Evolutionary conservation across 1,140 invertebrate genomes (phyloP).

Genomic region (Lordiphosa collinella): DNA sequence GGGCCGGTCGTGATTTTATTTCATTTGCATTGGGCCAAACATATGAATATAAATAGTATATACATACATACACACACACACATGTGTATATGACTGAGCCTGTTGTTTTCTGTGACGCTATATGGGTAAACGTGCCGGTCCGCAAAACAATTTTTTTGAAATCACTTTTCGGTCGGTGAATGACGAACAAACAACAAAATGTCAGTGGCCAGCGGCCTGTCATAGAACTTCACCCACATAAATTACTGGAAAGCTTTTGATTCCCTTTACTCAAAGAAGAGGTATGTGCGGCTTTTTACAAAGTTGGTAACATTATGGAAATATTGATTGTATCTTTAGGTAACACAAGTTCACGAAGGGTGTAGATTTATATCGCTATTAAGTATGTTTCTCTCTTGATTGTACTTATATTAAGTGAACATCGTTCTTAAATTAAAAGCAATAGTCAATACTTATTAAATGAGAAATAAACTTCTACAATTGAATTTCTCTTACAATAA

Average conservation of each 20-base stretch:
- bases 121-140: slow-evolving; percentile 38
- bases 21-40: slow-evolving; percentile 38
- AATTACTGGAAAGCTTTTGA: slow-evolving; percentile 24
- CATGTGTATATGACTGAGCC: neutral
- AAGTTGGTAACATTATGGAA: too few relatives aligned
- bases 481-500: too few relatives aligned
- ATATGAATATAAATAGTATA: slow-evolving; percentile 12
- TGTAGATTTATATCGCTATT: too few relatives aligned
- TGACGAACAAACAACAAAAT: slow-evolving; percentile 35
- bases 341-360: too few relatives aligned
- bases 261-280: too few relatives aligned
- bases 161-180: slow-evolving; percentile 48
- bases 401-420: too few relatives aligned
- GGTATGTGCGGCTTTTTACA: too few relatives aligned
- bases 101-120: slow-evolving; percentile 24
- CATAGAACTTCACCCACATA: slow-evolving; percentile 66
- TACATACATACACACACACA: slow-evolving; percentile 1
- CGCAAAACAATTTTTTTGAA: slow-evolving; percentile 35
- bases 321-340: too few relatives aligned
- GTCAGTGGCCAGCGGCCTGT: slow-evolving; percentile 32
- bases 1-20: slow-evolving; percentile 17
- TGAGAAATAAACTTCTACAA: too few relatives aligned
- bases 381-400: too few relatives aligned
- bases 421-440: too few relatives aligned
- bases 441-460: too few relatives aligned